phyloP scores from a whole-genome alignment of 2,888 invertebrate genomes.

The Leucoma salicis region DNA sequence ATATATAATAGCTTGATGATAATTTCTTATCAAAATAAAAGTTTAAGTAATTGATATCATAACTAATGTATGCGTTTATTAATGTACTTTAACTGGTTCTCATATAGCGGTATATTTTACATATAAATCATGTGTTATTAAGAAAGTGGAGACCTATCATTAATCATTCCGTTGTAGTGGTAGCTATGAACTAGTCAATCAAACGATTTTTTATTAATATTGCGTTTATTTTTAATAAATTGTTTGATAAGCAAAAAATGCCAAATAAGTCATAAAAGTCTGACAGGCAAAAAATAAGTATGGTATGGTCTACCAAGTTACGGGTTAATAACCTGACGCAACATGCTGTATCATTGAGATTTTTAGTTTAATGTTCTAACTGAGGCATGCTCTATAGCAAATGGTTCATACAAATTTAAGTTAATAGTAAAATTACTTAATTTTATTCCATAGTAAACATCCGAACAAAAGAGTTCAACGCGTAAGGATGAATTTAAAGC shows the following conservation, averaged over 20 bases:
- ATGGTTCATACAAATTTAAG: background rate
- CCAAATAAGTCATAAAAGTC: conserved; percentile 26
- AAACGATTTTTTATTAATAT: conserved; percentile 15
- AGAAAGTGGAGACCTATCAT: conserved; percentile 42
- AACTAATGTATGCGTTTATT: conserved; percentile 17
- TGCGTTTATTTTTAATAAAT: conserved; percentile 29
- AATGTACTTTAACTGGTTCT: conserved; percentile 30
- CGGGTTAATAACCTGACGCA: conserved; percentile 28
- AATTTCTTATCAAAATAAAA: conserved; percentile 9
- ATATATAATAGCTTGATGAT: too few relatives aligned
- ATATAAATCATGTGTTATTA: conserved; percentile 25
- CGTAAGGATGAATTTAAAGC: background rate
- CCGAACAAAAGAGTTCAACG: conserved; percentile 13
- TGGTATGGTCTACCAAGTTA: conserved; percentile 10
- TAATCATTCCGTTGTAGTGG: conserved; percentile 39
- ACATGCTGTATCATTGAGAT: conserved; percentile 15
- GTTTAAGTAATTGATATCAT: conserved; percentile 13
- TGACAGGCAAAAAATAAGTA: conserved; percentile 18
- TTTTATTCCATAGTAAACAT: background rate
- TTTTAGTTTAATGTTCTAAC: conserved; percentile 15
- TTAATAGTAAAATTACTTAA: conserved; percentile 1
- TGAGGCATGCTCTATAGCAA: conserved; percentile 4
- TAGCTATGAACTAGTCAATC: conserved; percentile 30
- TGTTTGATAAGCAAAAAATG: conserved; percentile 24
- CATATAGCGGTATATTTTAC: conserved; percentile 27